Evolutionary conservation across 2,113 vertebrate species (phyloP).

Genomic region (Neodontobutis hainanensis): DNA sequence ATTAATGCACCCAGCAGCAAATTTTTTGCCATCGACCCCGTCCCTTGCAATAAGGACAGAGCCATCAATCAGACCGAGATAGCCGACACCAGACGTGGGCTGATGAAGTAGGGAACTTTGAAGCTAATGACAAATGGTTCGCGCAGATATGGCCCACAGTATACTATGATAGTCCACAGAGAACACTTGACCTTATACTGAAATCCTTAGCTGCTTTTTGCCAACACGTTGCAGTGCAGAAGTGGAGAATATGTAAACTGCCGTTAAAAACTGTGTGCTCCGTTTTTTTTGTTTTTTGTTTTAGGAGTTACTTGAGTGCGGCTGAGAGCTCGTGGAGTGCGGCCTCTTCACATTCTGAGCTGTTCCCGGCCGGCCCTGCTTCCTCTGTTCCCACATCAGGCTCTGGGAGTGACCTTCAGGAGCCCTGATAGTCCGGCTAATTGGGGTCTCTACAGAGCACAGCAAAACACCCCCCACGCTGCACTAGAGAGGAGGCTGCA

Average conservation of each 20-base stretch:
- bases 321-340: constrained; percentile 19
- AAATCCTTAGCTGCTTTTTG: constrained; percentile 46
- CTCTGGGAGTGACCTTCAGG: constrained; percentile 68
- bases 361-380: constrained; percentile 28
- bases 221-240: constrained; percentile 18
- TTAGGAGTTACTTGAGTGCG: constrained; percentile 29
- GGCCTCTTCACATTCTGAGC: constrained; percentile 22
- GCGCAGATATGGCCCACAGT: constrained; percentile 61
- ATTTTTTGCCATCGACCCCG: constrained; percentile 73
- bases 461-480: constrained; percentile 13
- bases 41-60: constrained; percentile 73
- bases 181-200: constrained; percentile 66
- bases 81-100: constrained; percentile 65
- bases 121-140: constrained; percentile 74
- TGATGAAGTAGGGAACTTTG: constrained; percentile 73
- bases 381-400: constrained; percentile 58
- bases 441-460: constrained; percentile 71
- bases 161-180: constrained; percentile 52
- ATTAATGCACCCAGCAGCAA: constrained; percentile 75
- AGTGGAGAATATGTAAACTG: constrained; percentile 35
- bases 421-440: constrained; percentile 64
- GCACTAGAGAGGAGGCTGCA: constrained; percentile 25
- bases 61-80: constrained; percentile 76
- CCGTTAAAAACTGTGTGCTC: constrained; percentile 24
- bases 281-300: too few relatives aligned